These are phyloP conservation scores for Cylindroiulus punctatus DNA, from an alignment of 2,888 invertebrate genomes.

Conservation along the genomic window DNA sequence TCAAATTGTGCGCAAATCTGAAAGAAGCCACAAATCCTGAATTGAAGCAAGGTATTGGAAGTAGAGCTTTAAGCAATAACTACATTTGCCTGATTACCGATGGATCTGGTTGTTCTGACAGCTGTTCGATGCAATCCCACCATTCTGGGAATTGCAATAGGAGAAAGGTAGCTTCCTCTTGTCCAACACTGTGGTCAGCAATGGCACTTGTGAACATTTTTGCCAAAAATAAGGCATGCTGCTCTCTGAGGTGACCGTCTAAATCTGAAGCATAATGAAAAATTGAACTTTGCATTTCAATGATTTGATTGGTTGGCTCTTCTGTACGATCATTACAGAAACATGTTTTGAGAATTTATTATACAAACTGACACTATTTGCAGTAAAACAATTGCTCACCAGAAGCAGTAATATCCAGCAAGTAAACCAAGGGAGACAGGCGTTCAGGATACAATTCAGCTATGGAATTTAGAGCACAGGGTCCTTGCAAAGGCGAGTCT, in stretches of 20 bases:
- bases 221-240: neutral
- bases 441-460: slow-evolving; percentile 20
- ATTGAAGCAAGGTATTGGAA: neutral
- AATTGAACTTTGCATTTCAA: no score
- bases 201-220: neutral
- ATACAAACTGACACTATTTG: neutral
- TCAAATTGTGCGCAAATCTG: neutral
- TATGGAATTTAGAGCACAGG: neutral
- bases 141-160: neutral
- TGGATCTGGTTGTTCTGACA: neutral
- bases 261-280: no score
- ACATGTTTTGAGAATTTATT: neutral
- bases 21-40: neutral
- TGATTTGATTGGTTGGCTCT: no score
- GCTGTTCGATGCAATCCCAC: neutral
- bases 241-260: neutral
- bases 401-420: neutral
- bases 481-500: neutral
- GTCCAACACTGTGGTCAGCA: neutral
- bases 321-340: neutral
- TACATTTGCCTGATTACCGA: neutral
- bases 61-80: neutral
- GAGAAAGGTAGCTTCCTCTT: neutral
- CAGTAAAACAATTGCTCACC: neutral
- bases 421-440: neutral